Base-by-base conservation (phyloP, 2,797 vertebrate genomes). In the Carapus acus region DNA sequence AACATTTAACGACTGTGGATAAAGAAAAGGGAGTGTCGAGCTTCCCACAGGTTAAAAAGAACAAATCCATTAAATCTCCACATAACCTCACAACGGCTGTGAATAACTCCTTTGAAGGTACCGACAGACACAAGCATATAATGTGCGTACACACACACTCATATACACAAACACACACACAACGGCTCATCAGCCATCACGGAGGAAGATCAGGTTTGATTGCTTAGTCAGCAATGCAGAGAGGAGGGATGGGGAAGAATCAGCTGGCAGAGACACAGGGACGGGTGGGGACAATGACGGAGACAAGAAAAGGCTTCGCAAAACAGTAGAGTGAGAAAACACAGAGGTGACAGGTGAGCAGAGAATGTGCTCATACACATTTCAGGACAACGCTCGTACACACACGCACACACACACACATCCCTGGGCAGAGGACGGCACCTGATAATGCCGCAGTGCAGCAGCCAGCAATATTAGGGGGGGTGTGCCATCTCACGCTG, bases 391-490 rank as follows among this genome's bases (percentile, higher is more conserved):
- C 24, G 31, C 6, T 14, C 21, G 40, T 21, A n/a, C 52, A 21
- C 22, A 23, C 16, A 15, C 33, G 13, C 29, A 27, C 40, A 49
- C 20, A 21, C 49, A 22, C 47, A 47, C 20, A 24, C 7, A 16
- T 4, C 29, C 46, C 49, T 31, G 61, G 40, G 23, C 49, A 58
- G 5, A 42, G 55, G 40, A 34, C 55, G 58, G 41, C 48, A 22
- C 58, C 53, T 43, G 47, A 50, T 55, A 20, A 39, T 69, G 62
- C 41, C 45, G 73, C 73, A 73, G 55, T 76, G 72, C 67, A 77
- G 57, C 67, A 68, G 37, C 46, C 47, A 14, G 37, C 15, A 9
- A 46, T 58, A 39, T 22, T n/a, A 31, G 51, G 49, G 24, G 1
- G 51, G 12, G 5, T 50, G 33, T 43, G 59, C 34, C 42, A 33